Evolutionary conservation across 2,888 invertebrate species (phyloP), one percentile per base, ranked within the genome.

Genomic region (Endotricha flammealis): DNA sequence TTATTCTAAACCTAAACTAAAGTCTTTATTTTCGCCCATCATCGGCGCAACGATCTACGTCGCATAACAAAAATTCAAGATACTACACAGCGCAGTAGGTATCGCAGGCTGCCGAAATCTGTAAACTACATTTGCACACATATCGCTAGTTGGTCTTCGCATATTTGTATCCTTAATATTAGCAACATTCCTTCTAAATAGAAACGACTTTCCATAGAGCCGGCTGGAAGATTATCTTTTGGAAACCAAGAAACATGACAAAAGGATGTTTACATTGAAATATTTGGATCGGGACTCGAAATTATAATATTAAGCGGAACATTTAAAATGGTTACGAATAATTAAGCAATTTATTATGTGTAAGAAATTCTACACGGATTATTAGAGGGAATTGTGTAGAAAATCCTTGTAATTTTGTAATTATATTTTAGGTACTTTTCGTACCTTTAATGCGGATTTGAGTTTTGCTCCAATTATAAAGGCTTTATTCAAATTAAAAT

Each of bases 181-280:
- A 50, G 47, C 54, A 53, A 50, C 51, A 58, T 56, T 65, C 42
- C 48, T 65, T 41, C 48, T 32, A 42, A 41, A 49, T 40, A 46
- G 43, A 62, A 67, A 67, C 36, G 39, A 43, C 39, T 41, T 51
- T 45, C 48, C 44, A n/a, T n/a, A 42, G 48, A 46, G 57, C 42
- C 50, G 41, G 37, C 42, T 47, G 35, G 22, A 32, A 47, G 44
- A 54, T 50, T 49, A 48, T 39, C 12, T 17, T 38, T 30, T 39
- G n/a, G n/a, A n/a, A n/a, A n/a, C 41, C 36, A 34, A 41, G 30
- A 29, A 32, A 31, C 32, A 38, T 25, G 32, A 38, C 32, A 24
- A 33, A 28, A 25, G 39, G 31, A 13, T 16, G 24, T 24, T 28
- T 36, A 30, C 29, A 25, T 9, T 16, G 16, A 6, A 16, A 16